Base-by-base conservation (phyloP, 1,140 invertebrate genomes). In the Plodia interpunctella region DNA sequence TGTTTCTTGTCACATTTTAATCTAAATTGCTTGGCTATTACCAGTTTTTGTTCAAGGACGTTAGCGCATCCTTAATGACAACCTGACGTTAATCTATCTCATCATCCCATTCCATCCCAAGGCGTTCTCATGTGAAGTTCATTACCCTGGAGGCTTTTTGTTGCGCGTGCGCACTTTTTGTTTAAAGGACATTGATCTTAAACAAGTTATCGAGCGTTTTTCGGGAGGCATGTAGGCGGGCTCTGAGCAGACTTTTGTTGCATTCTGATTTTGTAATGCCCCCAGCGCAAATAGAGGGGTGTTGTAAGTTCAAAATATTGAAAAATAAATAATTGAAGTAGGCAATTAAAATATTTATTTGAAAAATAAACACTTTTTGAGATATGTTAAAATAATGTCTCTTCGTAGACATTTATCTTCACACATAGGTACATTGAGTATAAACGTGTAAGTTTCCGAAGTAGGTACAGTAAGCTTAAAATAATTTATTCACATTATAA, bases 401-500 rank as follows among this genome's bases (percentile, higher is more conserved):
- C 38, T 11, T 32, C 30, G 38, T 15, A 44, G 38, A n/a, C 38
- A 15, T 19, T 52, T 52, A 50, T 11, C 21, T 53, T 53, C 19
- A 53, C 20, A 19, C 44, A 53, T 68, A 25, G 21, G 21, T 25
- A 72, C 73, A 69, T 67, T 44, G 60, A 75, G 66, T 74, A 74
- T 69, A 74, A 67, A 72, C 54, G 38, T 44, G 38, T 44, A 15
- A 60, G 1, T 20, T 21, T n/a, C 20, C 5, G 1, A 53, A 53
- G 25, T n/a, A n/a, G n/a, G n/a, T 63, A 55, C 44, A 59, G 58
- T 68, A 61, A 63, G 65, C 56, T 62, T 62, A 62, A n/a, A 59
- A 70, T 78, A 70, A 58, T 71, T 77, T 76, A 80, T 76, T 71
- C 68, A 80, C 71, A 78, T 70, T 10, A 21, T 21, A 67, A 65